Evolutionary conservation across 1,140 invertebrate genomes (phyloP).

Genomic region (Cotesia typhae): DNA sequence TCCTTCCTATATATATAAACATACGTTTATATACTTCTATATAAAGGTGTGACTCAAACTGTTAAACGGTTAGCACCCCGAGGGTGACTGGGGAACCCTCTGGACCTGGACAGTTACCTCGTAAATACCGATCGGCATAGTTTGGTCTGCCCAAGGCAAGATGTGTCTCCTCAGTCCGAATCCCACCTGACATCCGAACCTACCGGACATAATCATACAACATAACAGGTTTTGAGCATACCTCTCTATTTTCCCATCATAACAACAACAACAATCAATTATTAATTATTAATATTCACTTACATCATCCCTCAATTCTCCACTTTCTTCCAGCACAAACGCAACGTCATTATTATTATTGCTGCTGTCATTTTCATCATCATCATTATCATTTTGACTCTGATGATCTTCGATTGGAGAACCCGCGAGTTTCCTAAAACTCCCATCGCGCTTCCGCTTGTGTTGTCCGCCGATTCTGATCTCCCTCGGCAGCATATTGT

Average conservation of each 20-base stretch:
- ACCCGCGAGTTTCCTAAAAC: slow-evolving; percentile 60
- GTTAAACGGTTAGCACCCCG: slow-evolving; percentile 39
- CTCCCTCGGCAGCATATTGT: slow-evolving; percentile 61
- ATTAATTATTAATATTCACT: slow-evolving; percentile 45
- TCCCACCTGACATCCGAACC: slow-evolving; percentile 1
- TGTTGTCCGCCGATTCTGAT: slow-evolving; percentile 41
- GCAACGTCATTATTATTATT: slow-evolving; percentile 64
- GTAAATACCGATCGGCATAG: not conserved
- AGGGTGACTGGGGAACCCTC: slow-evolving; percentile 54
- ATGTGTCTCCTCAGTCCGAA: slow-evolving; percentile 44
- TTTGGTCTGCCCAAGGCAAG: slow-evolving; percentile 40
- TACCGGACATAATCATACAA: slow-evolving; percentile 47
- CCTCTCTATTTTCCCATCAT: slow-evolving; percentile 17
- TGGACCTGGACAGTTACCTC: slow-evolving; percentile 1
- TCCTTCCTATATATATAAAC: too few relatives aligned
- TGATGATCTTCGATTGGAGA: not conserved
- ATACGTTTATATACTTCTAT: too few relatives aligned
- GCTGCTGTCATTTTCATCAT: slow-evolving; percentile 6
- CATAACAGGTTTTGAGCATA: slow-evolving; percentile 51
- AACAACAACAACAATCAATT: not conserved
- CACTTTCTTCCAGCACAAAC: slow-evolving; percentile 68
- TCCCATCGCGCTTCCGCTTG: slow-evolving; percentile 58
- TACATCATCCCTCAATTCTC: slow-evolving; percentile 67
- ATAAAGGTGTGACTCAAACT: not conserved
- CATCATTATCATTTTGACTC: slow-evolving; percentile 25